phyloP scores from a whole-genome alignment of 2,113 vertebrate genomes.

The Microcebus murinus region DNA sequence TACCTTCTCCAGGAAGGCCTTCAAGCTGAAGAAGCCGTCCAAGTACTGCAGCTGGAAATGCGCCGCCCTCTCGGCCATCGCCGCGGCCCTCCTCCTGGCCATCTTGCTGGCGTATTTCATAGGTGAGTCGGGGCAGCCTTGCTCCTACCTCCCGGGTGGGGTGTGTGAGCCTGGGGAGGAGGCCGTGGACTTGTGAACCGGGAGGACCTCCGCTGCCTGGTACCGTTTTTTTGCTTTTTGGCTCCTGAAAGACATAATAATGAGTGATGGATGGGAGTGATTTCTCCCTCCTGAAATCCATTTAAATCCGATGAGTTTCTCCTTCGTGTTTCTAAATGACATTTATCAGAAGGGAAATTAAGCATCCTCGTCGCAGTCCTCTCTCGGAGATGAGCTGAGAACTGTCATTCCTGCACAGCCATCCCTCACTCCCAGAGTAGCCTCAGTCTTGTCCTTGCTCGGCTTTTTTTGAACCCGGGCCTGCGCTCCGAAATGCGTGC shows the following conservation, averaged over 20 bases:
- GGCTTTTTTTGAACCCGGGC: not conserved
- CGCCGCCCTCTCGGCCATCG: slow-evolving; percentile 95
- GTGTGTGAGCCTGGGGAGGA: not conserved
- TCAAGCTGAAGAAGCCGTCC: slow-evolving; percentile 99
- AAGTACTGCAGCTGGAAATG: slow-evolving; percentile 99
- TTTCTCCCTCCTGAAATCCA: slow-evolving; percentile 48
- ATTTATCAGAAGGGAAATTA: slow-evolving; percentile 53
- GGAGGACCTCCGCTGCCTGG: not conserved
- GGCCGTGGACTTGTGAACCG: not conserved
- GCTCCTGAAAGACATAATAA: not conserved
- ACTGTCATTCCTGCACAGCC: not conserved
- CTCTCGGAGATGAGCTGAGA: slow-evolving; percentile 6
- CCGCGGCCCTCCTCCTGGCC: slow-evolving; percentile 95
- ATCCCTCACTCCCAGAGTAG: not conserved
- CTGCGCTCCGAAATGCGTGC: not conserved
- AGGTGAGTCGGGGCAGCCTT: slow-evolving; percentile 86
- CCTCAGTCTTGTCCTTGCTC: not conserved
- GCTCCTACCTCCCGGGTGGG: not conserved
- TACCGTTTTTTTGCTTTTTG: not conserved
- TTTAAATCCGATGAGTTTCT: slow-evolving; percentile 62
- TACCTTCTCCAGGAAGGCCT: slow-evolving; percentile 98
- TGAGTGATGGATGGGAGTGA: slow-evolving; percentile 46
- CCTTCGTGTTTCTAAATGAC: slow-evolving; percentile 26
- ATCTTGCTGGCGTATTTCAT: slow-evolving; percentile 98
- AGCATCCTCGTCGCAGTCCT: slow-evolving; percentile 19